Percentiles rank a stretch among this genome's conserved stretches.
Evolutionary conservation across 2,797 vertebrate species (phyloP).

Genomic region (Phrynocephalus forsythii): DNA sequence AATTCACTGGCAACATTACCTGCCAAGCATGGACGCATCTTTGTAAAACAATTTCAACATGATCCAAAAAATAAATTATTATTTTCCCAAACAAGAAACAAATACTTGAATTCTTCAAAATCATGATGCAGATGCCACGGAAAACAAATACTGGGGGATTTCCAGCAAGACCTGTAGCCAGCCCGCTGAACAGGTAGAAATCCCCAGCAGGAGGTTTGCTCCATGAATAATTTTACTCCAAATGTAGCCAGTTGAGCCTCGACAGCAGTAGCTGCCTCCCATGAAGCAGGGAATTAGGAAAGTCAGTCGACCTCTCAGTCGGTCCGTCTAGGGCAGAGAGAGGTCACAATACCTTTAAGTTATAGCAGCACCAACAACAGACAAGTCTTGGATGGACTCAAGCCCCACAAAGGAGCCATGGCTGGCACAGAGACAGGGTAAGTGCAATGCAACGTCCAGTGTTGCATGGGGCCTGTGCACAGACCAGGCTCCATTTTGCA

Average conservation of each 20-base stretch:
- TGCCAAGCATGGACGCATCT: conserved; percentile 61
- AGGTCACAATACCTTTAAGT: conserved; percentile 57
- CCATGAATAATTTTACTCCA: conserved; percentile 43
- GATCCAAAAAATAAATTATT: conserved; percentile 78
- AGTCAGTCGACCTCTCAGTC: conserved; percentile 62
- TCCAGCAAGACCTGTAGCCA: conserved; percentile 31
- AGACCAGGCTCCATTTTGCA: conserved; percentile 47
- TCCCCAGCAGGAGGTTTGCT: not conserved
- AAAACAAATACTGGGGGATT: not conserved
- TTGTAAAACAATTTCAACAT: conserved; percentile 52
- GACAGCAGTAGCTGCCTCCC: conserved; percentile 42
- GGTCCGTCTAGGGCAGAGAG: conserved; percentile 51
- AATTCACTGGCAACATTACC: conserved; percentile 52
- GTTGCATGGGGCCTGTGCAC: not conserved
- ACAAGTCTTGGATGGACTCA: conserved; percentile 63
- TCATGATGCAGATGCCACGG: conserved; percentile 43
- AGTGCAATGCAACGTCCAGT: conserved; percentile 11
- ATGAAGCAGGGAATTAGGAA: conserved; percentile 56
- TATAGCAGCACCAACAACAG: conserved; percentile 75
- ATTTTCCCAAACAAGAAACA: conserved; percentile 62
- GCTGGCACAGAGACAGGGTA: conserved; percentile 29
- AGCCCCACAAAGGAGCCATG: conserved; percentile 57
- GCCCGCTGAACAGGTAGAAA: conserved; percentile 31
- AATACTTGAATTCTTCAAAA: conserved; percentile 72
- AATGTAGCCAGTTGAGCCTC: conserved; percentile 42